Percentiles rank a stretch among this genome's conserved stretches.
phyloP scores from a whole-genome alignment of 2,888 invertebrate species.

The Arctia plantaginis region DNA sequence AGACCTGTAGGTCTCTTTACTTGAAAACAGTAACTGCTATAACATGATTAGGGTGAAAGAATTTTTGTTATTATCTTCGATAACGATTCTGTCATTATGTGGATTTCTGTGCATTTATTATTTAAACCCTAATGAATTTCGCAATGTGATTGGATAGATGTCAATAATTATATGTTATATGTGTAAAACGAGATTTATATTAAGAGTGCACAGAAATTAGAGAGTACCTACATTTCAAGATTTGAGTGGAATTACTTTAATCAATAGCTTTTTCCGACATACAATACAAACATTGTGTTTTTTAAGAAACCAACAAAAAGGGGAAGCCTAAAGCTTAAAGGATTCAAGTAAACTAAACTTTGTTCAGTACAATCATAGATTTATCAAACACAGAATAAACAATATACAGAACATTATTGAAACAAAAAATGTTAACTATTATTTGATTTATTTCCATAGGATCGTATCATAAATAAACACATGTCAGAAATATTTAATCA shows the following conservation, averaged over 20 bases:
- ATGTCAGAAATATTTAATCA: conserved; percentile 38
- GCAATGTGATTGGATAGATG: not conserved
- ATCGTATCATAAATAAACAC: conserved; percentile 19
- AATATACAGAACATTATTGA: conserved; percentile 1
- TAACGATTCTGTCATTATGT: too few relatives aligned
- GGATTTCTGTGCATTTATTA: not conserved
- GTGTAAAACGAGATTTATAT: not conserved
- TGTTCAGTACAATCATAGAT: not conserved
- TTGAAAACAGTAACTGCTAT: not conserved
- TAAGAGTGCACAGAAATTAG: not conserved
- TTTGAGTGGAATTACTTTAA: not conserved
- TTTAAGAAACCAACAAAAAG: not conserved
- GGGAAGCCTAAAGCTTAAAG: not conserved
- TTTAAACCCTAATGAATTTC: not conserved
- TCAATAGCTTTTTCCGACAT: too few relatives aligned
- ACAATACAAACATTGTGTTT: not conserved
- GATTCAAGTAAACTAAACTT: not conserved
- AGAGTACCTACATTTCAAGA: not conserved
- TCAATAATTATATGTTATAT: not conserved
- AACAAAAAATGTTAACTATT: conserved; percentile 6
- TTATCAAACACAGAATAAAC: not conserved
- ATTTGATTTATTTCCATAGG: conserved; percentile 25
- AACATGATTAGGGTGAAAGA: not conserved
- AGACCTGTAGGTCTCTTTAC: not conserved
- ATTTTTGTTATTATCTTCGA: not conserved